Base-by-base conservation (phyloP, 2,888 invertebrate genomes). In the Automeris io region DNA sequence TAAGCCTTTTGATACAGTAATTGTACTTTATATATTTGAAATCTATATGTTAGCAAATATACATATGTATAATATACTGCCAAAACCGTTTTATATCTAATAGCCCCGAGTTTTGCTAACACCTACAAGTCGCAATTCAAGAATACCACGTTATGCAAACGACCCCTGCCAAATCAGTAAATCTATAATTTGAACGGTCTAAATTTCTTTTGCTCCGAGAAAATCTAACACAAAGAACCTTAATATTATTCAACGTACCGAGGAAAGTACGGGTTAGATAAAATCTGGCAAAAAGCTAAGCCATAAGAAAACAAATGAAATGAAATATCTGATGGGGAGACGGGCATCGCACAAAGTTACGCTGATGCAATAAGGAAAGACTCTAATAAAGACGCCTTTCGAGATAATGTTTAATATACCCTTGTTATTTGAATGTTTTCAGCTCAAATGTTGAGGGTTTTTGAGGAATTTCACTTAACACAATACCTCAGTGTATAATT, bases 281-380 rank as follows among this genome's bases (percentile, higher is more conserved):
- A 47, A 45, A 47, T 47, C 47, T 39, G 40, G 26, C 26, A 40
- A 42, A 47, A 40, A 31, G 35, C 41, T 41, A 33, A 46, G 36
- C 31, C 35, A 29, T 35, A 36, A 33, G 39, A 42, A 41, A 38
- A 39, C 39, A 44, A 49, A 47, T 43, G 42, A 44, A 50, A 49
- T 48, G 41, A 45, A 45, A 42, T 39, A 42, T 22, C 29, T n/a
- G 34, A 32, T 34, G 24, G 36, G 49, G 39, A 47, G 54, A 49
- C 19, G 32, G 12, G 29, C n/a, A 23, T 21, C 47, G 51, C 47
- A 55, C 47, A 60, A 57, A 55, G 53, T 54, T 52, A 45, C 52
- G 41, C 41, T 49, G 51, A 58, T 58, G 54, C 58, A 62, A 65
- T 57, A 60, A 57, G 53, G 60, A 51, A 47, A 54, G 48, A 42